Conservation (phyloP, 53 echinoderm and acorn worm species). For the Stichopus horrens region DNA sequence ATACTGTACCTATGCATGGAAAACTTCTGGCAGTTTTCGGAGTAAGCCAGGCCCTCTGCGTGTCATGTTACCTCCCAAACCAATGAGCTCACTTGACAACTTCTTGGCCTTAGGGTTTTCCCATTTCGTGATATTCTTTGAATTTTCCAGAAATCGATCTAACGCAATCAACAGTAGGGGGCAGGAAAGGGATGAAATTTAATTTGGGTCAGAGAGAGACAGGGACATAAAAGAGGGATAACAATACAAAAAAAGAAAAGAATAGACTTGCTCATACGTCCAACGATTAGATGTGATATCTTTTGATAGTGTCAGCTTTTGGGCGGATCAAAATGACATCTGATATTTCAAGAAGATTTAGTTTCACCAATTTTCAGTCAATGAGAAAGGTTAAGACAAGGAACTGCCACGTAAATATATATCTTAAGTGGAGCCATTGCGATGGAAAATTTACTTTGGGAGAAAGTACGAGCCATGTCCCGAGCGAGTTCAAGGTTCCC, state of each 20-base stretch:
- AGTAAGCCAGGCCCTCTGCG: not conserved
- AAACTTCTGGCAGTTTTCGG: no score
- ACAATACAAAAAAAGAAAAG: no score
- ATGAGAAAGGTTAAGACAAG: not conserved
- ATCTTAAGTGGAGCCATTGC: no score
- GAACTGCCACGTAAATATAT: not conserved
- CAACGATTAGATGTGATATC: not conserved
- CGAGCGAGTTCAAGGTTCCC: no score
- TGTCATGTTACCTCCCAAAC: constrained; percentile 24
- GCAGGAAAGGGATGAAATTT: constrained; percentile 32
- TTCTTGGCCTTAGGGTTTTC: constrained; percentile 21
- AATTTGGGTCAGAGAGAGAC: constrained; percentile 15
- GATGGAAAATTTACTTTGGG: no score
- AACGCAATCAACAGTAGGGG: constrained; percentile 34
- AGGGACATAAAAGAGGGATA: not conserved
- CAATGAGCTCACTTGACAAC: constrained; percentile 32
- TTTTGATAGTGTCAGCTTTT: constrained; percentile 14
- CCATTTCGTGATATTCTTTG: constrained; percentile 7
- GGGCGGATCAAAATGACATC: not conserved
- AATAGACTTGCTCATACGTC: not conserved
- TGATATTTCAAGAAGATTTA: not conserved
- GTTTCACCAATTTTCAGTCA: not conserved
- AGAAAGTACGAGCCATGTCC: no score
- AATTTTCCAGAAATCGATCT: constrained; percentile 30
- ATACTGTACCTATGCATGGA: no score